A percentile compares a stretch with the other conserved stretches of the same genome.
Conservation (phyloP, 2,888 invertebrate genomes). For the Xestia c-nigrum region DNA sequence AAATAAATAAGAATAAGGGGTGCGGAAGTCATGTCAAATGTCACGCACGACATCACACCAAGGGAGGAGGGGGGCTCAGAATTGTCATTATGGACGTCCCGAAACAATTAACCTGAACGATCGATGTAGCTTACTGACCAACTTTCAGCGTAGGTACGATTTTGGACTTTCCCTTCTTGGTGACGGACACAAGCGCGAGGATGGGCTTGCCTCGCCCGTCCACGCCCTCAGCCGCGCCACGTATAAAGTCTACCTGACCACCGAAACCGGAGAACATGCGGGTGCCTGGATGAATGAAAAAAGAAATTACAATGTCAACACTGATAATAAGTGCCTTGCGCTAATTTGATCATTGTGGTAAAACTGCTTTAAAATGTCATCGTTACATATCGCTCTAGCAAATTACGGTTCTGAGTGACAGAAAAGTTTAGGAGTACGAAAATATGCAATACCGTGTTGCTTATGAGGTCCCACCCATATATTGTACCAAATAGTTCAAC, state of each 20-base stretch:
- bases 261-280: constrained; percentile 96
- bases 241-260: constrained; percentile 98
- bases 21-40: too few relatives aligned
- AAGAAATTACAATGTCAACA: neutral
- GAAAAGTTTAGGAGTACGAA: too few relatives aligned
- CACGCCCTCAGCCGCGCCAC: constrained; percentile 95
- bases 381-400: too few relatives aligned
- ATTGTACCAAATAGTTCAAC: neutral
- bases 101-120: neutral
- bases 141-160: constrained; percentile 95
- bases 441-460: too few relatives aligned
- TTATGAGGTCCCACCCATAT: too few relatives aligned
- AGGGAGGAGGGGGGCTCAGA: too few relatives aligned
- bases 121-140: constrained; percentile 88
- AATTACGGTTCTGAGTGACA: too few relatives aligned
- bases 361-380: neutral
- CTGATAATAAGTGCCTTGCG: neutral
- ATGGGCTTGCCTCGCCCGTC: constrained; percentile 98
- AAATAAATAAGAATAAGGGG: too few relatives aligned
- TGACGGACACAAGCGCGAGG: constrained; percentile 96
- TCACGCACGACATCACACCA: too few relatives aligned
- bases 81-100: too few relatives aligned
- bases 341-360: neutral
- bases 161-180: constrained; percentile 95
- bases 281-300: constrained; percentile 81